A percentile compares a stretch with the other conserved stretches of the same genome.
Conservation (phyloP, 2,888 invertebrate genomes). For the Didymodactylos carnosus region DNA sequence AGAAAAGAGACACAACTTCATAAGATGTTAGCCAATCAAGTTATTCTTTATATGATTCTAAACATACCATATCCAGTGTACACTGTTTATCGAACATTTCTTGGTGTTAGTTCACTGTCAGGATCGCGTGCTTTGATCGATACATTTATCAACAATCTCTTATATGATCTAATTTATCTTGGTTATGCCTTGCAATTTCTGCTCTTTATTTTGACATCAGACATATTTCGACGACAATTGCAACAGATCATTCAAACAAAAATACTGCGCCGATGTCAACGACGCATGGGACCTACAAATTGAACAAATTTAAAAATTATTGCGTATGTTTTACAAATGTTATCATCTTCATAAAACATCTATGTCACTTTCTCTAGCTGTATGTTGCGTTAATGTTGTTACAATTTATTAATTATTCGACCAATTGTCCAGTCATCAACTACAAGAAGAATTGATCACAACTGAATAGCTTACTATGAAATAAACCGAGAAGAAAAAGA, state of each 20-base stretch:
- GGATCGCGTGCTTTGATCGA: background rate
- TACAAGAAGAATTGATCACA: no score
- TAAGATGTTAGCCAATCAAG: background rate
- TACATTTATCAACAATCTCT: background rate
- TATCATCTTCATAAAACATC: no score
- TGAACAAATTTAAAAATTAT: no score
- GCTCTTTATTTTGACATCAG: background rate
- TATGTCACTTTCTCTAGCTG: no score
- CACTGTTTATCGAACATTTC: background rate
- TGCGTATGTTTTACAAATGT: no score
- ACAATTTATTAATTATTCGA: no score
- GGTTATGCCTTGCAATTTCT: background rate
- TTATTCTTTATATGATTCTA: background rate
- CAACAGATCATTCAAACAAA: background rate
- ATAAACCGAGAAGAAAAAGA: no score
- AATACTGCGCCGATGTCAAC: background rate
- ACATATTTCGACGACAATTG: background rate
- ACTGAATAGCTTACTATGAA: no score
- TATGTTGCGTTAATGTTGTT: no score
- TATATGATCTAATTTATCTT: background rate
- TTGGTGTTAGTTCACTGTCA: background rate
- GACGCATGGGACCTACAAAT: background rate
- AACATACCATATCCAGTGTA: background rate
- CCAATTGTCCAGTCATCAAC: no score
- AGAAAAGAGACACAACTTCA: background rate